Conservation (phyloP, 2,113 vertebrate species). For the Ciconia stormi region DNA sequence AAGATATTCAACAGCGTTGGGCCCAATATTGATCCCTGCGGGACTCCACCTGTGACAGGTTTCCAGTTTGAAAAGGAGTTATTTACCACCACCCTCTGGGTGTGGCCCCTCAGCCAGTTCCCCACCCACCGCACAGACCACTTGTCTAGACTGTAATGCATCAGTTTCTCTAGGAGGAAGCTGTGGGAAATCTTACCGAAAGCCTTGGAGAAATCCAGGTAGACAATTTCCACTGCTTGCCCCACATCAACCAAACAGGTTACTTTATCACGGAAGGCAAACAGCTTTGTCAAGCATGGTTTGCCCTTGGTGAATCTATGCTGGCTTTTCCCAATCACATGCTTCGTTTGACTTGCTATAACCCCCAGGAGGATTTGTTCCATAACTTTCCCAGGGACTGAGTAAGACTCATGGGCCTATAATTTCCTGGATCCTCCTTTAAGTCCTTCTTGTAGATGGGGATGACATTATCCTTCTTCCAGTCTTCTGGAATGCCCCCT, state of each 20-base stretch:
- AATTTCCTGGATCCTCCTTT: not conserved
- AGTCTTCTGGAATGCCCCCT: not conserved
- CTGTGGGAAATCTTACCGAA: not conserved
- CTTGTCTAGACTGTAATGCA: not conserved
- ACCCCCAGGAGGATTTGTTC: not conserved
- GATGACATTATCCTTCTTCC: not conserved
- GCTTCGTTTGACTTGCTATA: not conserved
- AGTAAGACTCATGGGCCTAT: not conserved
- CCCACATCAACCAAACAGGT: too few relatives aligned
- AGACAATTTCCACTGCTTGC: accelerated
- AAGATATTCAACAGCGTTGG: too few relatives aligned
- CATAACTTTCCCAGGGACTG: not conserved
- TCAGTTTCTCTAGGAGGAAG: not conserved
- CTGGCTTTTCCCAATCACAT: not conserved
- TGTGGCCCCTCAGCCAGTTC: not conserved
- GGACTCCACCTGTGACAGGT: not conserved
- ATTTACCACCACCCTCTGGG: not conserved
- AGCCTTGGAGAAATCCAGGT: not conserved
- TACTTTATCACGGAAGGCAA: not conserved
- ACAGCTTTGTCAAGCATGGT: not conserved
- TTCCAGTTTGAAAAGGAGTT: not conserved
- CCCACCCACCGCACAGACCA: not conserved
- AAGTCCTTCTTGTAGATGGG: not conserved
- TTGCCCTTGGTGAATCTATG: not conserved
- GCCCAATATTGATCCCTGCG: not conserved